Conservation (phyloP, 2,888 invertebrate genomes). For the Xestoiulus laeticollis region DNA sequence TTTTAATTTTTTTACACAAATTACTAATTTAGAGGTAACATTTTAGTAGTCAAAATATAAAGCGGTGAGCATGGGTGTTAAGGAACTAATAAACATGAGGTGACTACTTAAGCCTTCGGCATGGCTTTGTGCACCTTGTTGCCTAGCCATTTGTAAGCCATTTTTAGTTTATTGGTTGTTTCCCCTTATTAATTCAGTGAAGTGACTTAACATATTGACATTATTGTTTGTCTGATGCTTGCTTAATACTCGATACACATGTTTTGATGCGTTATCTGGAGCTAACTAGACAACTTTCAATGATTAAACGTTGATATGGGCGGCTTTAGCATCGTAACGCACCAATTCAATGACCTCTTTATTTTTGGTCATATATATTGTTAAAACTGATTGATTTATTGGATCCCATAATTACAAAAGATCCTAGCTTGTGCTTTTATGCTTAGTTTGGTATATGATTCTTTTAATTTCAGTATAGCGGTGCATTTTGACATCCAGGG, state of each 20-base stretch:
- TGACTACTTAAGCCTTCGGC: not conserved
- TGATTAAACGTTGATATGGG: not conserved
- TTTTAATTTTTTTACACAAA: not conserved
- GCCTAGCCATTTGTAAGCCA: not conserved
- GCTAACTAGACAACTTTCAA: not conserved
- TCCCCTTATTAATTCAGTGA: not conserved
- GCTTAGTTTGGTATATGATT: too few species aligned
- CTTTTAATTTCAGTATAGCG: too few species aligned
- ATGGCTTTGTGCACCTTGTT: conserved; percentile 7
- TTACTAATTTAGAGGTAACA: not conserved
- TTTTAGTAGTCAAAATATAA: not conserved
- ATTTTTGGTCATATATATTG: not conserved
- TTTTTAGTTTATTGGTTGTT: not conserved
- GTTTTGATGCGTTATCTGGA: not conserved
- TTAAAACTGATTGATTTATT: not conserved
- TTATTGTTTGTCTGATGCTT: not conserved
- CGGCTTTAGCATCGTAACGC: not conserved
- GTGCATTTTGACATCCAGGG: too few species aligned
- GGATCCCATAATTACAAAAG: too few species aligned
- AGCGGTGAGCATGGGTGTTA: not conserved
- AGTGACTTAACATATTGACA: not conserved
- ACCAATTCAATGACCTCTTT: not conserved
- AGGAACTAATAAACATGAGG: not conserved
- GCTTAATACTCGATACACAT: not conserved
- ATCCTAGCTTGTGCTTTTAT: too few species aligned